These are phyloP conservation scores for Microcebus lehilahytsara DNA, from an alignment of 2,113 vertebrate species.

Conservation along the genomic window DNA sequence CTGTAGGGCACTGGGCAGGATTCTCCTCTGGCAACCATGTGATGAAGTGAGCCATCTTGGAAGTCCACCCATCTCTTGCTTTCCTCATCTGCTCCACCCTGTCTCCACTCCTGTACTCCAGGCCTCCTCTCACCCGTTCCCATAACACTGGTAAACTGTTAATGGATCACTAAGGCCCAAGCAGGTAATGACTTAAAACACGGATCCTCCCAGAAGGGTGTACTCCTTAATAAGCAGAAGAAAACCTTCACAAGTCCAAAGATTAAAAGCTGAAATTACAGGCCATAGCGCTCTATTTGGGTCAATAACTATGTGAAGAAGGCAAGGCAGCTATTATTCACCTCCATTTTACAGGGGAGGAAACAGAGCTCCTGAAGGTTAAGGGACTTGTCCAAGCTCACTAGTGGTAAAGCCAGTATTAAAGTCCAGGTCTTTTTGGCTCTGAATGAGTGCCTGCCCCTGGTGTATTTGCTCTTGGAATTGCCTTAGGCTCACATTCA, in stretches of 20 bases:
- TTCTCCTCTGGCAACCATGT: background rate
- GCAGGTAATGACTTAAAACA: background rate
- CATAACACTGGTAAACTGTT: background rate
- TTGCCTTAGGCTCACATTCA: background rate
- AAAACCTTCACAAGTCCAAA: slow-evolving; percentile 29
- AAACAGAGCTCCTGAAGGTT: slow-evolving; percentile 65
- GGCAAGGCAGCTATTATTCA: slow-evolving; percentile 13
- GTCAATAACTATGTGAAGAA: background rate
- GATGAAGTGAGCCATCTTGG: background rate
- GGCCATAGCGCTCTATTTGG: background rate
- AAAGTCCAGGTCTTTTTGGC: background rate
- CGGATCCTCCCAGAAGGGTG: background rate
- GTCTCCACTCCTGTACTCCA: background rate
- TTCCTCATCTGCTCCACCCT: background rate
- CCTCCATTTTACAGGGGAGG: slow-evolving; percentile 49
- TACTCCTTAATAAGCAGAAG: background rate
- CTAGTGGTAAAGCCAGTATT: background rate
- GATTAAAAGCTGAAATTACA: background rate
- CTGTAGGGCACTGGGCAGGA: background rate
- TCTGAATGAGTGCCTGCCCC: background rate
- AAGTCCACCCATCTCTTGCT: background rate
- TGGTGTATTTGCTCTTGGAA: background rate
- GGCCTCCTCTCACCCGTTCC: background rate
- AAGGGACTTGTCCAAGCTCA: slow-evolving; percentile 42
- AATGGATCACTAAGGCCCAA: background rate